phyloP scores from a whole-genome alignment of 2,797 vertebrate species.

The Xenopus petersii region DNA sequence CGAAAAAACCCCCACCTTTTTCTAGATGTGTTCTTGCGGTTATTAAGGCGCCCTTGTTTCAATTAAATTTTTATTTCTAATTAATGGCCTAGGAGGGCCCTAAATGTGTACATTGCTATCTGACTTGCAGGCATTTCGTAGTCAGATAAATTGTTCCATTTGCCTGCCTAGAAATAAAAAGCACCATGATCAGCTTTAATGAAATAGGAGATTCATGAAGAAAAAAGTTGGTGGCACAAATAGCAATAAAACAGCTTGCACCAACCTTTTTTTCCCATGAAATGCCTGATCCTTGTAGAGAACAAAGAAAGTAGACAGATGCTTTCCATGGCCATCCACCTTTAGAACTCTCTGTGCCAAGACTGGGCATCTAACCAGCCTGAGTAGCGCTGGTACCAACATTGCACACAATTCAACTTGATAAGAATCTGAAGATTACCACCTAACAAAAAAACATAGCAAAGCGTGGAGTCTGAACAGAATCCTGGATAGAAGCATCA shows the following conservation, averaged over 20 bases:
- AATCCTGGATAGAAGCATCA: rapidly evolving
- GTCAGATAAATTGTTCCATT: too few species aligned
- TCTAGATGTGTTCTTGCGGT: too few species aligned
- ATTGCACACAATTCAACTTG: slow-evolving; percentile 61
- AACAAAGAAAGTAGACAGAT: slow-evolving; percentile 63
- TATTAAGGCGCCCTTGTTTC: too few species aligned
- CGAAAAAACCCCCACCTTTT: too few species aligned
- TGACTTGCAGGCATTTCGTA: too few species aligned
- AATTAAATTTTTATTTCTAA: too few species aligned
- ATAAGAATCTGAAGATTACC: slow-evolving; percentile 56
- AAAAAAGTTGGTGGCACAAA: slow-evolving; percentile 30
- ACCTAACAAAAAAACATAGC: slow-evolving; percentile 71
- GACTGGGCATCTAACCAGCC: slow-evolving; percentile 75
- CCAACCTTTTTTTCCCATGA: slow-evolving; percentile 90
- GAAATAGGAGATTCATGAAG: slow-evolving; percentile 22
- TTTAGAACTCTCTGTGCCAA: slow-evolving; percentile 71
- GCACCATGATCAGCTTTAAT: not conserved
- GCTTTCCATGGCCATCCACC: slow-evolving; percentile 68
- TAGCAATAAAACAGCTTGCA: slow-evolving; percentile 71
- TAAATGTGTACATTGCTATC: too few species aligned
- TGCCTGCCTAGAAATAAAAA: too few species aligned
- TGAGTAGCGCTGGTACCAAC: slow-evolving; percentile 71
- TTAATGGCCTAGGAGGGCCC: too few species aligned
- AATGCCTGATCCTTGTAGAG: slow-evolving; percentile 72
- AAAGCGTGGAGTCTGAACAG: slow-evolving; percentile 11